Evolutionary conservation across 1,140 invertebrate species (phyloP), one percentile per base, ranked within the genome.

Genomic region (Habropoda laboriosa): DNA sequence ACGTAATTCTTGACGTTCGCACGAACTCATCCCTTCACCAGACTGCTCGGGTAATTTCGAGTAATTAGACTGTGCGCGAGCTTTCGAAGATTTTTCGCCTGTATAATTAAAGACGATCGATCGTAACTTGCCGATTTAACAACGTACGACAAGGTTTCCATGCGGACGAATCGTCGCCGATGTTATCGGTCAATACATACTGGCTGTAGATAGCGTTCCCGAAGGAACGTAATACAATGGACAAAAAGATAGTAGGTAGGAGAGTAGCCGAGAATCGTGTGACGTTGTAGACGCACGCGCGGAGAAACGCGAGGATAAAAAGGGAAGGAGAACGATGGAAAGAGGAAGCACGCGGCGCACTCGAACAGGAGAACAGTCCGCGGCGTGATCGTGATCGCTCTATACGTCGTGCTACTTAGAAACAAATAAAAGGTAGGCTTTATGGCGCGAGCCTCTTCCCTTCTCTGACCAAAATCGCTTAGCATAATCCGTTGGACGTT

Each of bases 401-500:
- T 85, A 88, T 89, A 74, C 76, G 64, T 30, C 51, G 70, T 53
- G 64, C 75, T 87, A 79, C 88, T 89, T 87, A 85, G 57, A 72
- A 71, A 79, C 79, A 86, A 66, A 63, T 47, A 79, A 81, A 81
- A 81, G 71, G 70, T 58, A 60, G 51, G 79, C 58, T 82, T 80
- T 66, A 68, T 80, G 71, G 61, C 82, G 80, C 80, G 81, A 80
- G 77, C 66, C 58, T 81, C 72, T 67, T 87, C 81, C 63, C 73
- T 79, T 66, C 82, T 66, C 80, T 72, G 57, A 38, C 71, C 24
- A 57, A 87, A 75, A 88, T 89, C 85, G 85, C 86, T 90, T 89
- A 89, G 82, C 89, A 89, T 90, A 90, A 89, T 89, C 87, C 89
- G 89, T 90, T 90, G 89, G 84, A 75, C 81, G n/a, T n/a, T n/a